phyloP scores from a whole-genome alignment of 2,888 invertebrate genomes.

The Oligia latruncula region DNA sequence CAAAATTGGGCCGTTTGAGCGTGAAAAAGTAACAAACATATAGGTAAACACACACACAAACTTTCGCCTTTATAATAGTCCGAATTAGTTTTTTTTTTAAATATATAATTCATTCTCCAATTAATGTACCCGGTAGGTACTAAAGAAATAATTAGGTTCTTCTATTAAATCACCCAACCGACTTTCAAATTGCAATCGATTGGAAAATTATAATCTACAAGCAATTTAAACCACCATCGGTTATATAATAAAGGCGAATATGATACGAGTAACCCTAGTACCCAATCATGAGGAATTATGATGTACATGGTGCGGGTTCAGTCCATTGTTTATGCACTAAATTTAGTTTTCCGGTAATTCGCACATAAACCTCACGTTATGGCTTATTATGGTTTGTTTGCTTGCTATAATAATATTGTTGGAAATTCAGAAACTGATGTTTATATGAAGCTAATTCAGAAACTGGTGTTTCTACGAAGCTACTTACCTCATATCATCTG shows the following conservation, averaged over 20 bases:
- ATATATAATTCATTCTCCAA: neutral
- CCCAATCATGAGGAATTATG: constrained; percentile 50
- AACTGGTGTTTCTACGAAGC: too few relatives aligned
- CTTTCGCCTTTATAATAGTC: too few relatives aligned
- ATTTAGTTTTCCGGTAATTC: constrained; percentile 61
- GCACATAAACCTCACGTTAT: constrained; percentile 40
- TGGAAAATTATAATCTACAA: constrained; percentile 10
- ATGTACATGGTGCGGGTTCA: constrained; percentile 35
- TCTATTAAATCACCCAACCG: constrained; percentile 9
- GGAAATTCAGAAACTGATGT: neutral
- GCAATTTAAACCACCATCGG: neutral
- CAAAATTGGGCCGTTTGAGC: too few relatives aligned
- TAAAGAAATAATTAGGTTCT: neutral
- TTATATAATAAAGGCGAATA: constrained; percentile 27
- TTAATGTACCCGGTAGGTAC: neutral
- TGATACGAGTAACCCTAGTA: constrained; percentile 56
- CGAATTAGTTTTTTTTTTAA: too few relatives aligned
- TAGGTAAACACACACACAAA: too few relatives aligned
- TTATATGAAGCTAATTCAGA: neutral
- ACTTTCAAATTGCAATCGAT: neutral
- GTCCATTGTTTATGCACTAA: constrained; percentile 60
- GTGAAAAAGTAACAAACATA: too few relatives aligned
- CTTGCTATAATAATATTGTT: constrained; percentile 14
- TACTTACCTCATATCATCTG: too few relatives aligned
- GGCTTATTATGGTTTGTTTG: constrained; percentile 37